These are phyloP conservation scores for Eilema griseolum DNA, from an alignment of 2,888 invertebrate genomes.

Conservation along the genomic window DNA sequence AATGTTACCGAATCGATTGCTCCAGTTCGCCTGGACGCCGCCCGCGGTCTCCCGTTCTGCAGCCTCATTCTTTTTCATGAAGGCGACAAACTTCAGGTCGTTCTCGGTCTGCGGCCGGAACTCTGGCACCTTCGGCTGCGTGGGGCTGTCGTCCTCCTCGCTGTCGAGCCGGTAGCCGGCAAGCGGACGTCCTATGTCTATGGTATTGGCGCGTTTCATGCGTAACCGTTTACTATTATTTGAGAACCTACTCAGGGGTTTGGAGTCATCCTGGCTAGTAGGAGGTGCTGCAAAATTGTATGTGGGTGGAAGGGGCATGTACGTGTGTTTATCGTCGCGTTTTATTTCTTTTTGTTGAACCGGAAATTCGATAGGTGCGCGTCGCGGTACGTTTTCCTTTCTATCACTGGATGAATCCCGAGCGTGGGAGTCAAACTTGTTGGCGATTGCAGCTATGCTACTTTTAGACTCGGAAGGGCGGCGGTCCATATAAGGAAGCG, in stretches of 20 bases:
- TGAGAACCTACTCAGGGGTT: slow-evolving; percentile 80
- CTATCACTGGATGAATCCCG: slow-evolving; percentile 52
- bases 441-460: slow-evolving; percentile 78
- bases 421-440: slow-evolving; percentile 73
- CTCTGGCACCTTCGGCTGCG: slow-evolving; percentile 85
- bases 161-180: slow-evolving; percentile 85
- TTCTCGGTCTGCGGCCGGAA: slow-evolving; percentile 94
- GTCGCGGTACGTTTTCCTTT: slow-evolving; percentile 52
- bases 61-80: slow-evolving; percentile 91
- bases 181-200: slow-evolving; percentile 93
- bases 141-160: slow-evolving; percentile 77
- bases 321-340: slow-evolving; percentile 68
- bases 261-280: slow-evolving; percentile 70
- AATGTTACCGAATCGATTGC: slow-evolving; percentile 93
- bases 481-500: slow-evolving; percentile 56
- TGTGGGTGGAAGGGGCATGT: slow-evolving; percentile 76
- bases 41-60: slow-evolving; percentile 52
- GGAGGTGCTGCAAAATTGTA: slow-evolving; percentile 79
- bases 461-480: slow-evolving; percentile 71
- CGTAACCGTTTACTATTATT: slow-evolving; percentile 87
- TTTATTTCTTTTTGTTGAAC: slow-evolving; percentile 53
- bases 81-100: slow-evolving; percentile 93
- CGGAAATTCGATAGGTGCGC: slow-evolving; percentile 47
- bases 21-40: slow-evolving; percentile 89
- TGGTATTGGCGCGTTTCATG: slow-evolving; percentile 96